A percentile compares a stretch with the other conserved stretches of the same genome.
These are phyloP conservation scores for Falcunculus frontatus DNA, from an alignment of 2,113 vertebrate species.

Conservation along the genomic window DNA sequence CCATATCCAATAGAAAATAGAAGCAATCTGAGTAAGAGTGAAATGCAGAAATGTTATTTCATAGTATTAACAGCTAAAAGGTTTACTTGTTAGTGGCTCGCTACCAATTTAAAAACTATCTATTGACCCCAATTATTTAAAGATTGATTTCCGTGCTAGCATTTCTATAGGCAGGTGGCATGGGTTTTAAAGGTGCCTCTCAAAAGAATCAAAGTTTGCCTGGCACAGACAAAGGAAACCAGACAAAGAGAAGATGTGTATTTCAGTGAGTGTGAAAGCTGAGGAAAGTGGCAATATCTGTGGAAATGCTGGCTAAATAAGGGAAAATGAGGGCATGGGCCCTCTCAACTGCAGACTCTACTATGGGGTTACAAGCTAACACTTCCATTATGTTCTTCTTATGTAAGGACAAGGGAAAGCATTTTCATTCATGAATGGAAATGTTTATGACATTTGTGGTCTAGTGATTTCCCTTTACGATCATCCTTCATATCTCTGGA, in stretches of 20 bases:
- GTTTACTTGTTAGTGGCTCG: background rate
- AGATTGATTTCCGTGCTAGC: background rate
- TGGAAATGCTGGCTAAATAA: background rate
- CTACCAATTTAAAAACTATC: background rate
- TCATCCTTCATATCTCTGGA: background rate
- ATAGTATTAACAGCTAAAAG: background rate
- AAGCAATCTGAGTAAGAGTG: background rate
- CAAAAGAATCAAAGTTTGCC: background rate
- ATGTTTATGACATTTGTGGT: background rate
- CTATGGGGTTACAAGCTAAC: background rate
- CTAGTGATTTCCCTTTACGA: background rate
- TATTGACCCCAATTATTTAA: background rate
- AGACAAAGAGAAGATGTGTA: background rate
- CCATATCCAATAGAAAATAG: background rate
- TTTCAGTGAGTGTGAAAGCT: background rate
- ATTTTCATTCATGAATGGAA: constrained; percentile 8
- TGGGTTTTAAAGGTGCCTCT: background rate
- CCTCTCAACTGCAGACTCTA: background rate
- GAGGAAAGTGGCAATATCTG: background rate
- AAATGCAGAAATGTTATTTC: background rate
- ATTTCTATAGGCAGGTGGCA: background rate
- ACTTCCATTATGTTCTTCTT: background rate
- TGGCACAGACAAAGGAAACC: background rate
- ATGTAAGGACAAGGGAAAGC: background rate
- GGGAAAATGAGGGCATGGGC: background rate